Evolutionary conservation across 2,113 vertebrate genomes (phyloP), one percentile per base, ranked within the genome.

Genomic region (Hippocampus zosterae): DNA sequence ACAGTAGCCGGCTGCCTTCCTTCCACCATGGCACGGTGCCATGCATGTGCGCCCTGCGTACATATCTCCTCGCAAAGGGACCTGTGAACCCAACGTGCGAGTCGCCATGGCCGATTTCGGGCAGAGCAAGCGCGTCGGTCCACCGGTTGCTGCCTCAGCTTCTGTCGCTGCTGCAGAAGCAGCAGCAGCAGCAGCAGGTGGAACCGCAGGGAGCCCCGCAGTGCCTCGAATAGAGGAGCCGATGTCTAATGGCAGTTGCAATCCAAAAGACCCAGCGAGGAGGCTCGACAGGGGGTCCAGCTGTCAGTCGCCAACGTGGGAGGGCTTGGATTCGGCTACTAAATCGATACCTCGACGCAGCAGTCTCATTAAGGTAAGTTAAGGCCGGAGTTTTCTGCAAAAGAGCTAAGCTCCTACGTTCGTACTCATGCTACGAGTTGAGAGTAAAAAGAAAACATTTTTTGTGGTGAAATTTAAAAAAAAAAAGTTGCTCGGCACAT

Each of bases 311-410:
- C 88, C 89, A 37, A 78, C 75, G 53, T 90, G 91, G 68, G 88
- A 88, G 68, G 93, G 87, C 88, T 87, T 92, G 1, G 81, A 91
- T 33, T 88, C 85, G 68, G 92, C 69, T n/a, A 68, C 70, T 21
- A 84, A 76, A 69, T n/a, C 85, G 12, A 84, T 88, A 74, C 96
- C 95, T 68, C 93, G 94, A 75, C 91, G 95, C 88, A 96, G 94
- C 91, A 98, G 96, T 89, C 94, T 98, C 84, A 97, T 98, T 82
- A 98, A 98, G 95, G 96, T 97, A 93, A 37, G 33, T 37, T 37
- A 37, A 37, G 74, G 83, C 77, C 82, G 48, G 37, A 1, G 1
- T 18, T 61, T 57, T 66, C 4, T 37, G 25, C 25, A 29, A 16
- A 33, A 18, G 15, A 60, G 27, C 23, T 27, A 27, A 8, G 5